Conservation (phyloP, 2,888 invertebrate genomes). For the Noctua janthina region DNA sequence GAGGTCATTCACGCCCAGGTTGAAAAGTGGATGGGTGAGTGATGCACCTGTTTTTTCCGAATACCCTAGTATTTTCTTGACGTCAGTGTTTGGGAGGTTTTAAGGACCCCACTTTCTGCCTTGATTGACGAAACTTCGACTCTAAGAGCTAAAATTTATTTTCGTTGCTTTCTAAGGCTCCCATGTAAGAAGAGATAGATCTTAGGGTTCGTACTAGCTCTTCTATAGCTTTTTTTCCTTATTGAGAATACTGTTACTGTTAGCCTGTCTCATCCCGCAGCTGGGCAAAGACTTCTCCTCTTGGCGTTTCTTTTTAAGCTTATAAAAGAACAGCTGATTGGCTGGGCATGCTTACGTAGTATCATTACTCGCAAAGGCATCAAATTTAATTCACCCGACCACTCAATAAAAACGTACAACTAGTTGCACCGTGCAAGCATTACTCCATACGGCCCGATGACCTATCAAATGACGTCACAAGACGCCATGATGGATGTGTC, state of each 20-base stretch:
- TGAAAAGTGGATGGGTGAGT: constrained; percentile 33
- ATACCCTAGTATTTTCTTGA: not conserved
- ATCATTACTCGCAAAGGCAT: not conserved
- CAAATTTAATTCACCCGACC: not conserved
- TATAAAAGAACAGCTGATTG: not conserved
- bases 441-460: constrained; percentile 45
- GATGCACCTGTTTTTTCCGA: constrained; percentile 23
- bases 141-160: not conserved
- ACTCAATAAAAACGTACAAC: constrained; percentile 2
- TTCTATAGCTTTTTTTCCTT: no score
- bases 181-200: not conserved
- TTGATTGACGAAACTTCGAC: no score
- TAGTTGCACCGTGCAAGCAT: constrained; percentile 33
- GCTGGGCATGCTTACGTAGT: not conserved
- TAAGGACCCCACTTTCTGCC: not conserved
- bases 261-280: not conserved
- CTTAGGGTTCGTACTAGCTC: not conserved
- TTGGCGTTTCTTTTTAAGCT: not conserved
- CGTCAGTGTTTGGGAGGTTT: not conserved
- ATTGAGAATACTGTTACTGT: not conserved
- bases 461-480: constrained; percentile 62
- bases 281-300: not conserved
- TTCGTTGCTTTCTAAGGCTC: no score
- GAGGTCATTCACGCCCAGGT: constrained; percentile 66
- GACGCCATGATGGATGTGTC: constrained; percentile 79